phyloP scores from a whole-genome alignment of 1,140 invertebrate species.

The Schlechtendalia chinensis region DNA sequence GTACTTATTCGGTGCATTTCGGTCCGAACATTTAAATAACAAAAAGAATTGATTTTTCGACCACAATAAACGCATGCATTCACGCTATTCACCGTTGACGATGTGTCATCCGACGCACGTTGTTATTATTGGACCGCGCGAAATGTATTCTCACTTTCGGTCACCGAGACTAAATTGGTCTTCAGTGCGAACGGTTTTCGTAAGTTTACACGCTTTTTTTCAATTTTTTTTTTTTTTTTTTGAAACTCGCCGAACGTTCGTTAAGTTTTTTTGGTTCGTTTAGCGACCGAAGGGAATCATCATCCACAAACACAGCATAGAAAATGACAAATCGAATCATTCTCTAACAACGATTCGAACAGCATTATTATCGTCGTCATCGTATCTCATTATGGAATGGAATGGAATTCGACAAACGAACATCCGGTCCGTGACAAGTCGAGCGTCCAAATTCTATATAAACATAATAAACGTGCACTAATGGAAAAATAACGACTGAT shows the following conservation, averaged over 20 bases:
- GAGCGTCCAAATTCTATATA: background rate
- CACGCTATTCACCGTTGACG: constrained; percentile 6
- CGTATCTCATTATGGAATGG: background rate
- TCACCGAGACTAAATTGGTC: constrained; percentile 12
- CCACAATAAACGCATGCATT: background rate
- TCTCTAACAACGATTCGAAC: background rate
- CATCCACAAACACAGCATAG: too few relatives aligned
- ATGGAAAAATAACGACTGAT: constrained; percentile 9
- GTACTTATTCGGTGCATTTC: background rate
- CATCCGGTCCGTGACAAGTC: background rate
- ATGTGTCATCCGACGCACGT: constrained; percentile 12
- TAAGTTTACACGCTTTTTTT: background rate
- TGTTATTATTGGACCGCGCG: constrained; percentile 8
- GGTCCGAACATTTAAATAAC: constrained; percentile 1
- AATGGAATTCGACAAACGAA: background rate
- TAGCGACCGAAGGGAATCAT: too few relatives aligned
- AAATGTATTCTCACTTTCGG: constrained; percentile 5
- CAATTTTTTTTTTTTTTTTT: background rate
- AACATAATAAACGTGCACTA: background rate
- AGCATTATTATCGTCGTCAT: background rate
- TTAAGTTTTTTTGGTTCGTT: too few relatives aligned
- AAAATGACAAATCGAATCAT: background rate
- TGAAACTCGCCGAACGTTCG: background rate
- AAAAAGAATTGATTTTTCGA: constrained; percentile 22
- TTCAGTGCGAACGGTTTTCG: background rate